Conservation (phyloP, 1,140 invertebrate species). For the Heliothis virescens region DNA sequence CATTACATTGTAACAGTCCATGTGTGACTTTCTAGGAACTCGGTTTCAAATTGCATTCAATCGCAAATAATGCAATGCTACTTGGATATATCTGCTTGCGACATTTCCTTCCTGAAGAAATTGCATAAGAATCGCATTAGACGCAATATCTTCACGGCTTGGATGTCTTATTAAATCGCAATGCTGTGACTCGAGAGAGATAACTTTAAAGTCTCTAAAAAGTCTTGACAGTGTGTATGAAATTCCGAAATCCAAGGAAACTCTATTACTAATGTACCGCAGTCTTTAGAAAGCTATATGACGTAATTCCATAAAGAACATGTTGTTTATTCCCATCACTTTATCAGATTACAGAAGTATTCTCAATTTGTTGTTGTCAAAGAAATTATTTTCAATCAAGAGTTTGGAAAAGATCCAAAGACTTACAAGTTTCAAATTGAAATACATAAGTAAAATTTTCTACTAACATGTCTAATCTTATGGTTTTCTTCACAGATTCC, state of each 20-base stretch:
- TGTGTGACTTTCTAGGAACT: neutral
- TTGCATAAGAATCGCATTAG: neutral
- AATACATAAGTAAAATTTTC: too few relatives aligned
- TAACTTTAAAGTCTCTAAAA: neutral
- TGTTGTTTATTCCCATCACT: too few relatives aligned
- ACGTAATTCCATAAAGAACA: too few relatives aligned
- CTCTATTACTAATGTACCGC: too few relatives aligned
- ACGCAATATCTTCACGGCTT: neutral
- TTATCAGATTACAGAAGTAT: neutral
- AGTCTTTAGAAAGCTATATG: too few relatives aligned
- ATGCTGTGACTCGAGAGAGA: neutral
- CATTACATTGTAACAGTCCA: neutral
- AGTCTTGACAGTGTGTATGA: neutral
- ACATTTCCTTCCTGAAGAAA: conserved; percentile 2
- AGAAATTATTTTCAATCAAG: neutral
- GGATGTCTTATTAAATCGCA: neutral
- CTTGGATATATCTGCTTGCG: neutral
- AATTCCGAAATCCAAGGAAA: neutral
- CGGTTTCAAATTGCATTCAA: neutral
- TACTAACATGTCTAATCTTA: neutral
- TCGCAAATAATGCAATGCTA: neutral
- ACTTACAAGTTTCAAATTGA: neutral
- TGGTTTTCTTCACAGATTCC: conserved; percentile 87
- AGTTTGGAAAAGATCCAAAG: neutral
- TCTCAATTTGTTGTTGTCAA: neutral